These are phyloP conservation scores for Drosophila flavopinicola DNA, from an alignment of 2,888 invertebrate species.

Conservation along the genomic window DNA sequence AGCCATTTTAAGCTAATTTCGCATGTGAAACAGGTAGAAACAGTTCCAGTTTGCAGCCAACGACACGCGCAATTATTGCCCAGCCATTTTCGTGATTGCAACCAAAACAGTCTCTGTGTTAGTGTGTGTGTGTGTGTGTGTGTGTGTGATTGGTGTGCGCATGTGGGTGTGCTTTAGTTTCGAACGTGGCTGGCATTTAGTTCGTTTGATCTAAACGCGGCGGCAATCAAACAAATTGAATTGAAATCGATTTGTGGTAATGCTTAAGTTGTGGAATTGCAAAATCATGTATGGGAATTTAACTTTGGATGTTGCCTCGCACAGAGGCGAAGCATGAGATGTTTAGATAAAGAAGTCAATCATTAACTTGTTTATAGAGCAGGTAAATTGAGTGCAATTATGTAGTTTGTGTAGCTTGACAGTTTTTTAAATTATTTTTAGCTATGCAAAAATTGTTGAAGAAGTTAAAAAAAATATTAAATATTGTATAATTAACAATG, in stretches of 20 bases:
- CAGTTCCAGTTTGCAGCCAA: constrained; percentile 70
- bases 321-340: background rate
- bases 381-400: no score
- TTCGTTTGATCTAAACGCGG: constrained; percentile 69
- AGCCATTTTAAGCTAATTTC: constrained; percentile 73
- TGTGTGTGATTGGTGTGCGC: constrained; percentile 12
- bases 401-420: no score
- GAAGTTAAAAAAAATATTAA: no score
- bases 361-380: no score
- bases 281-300: constrained; percentile 32
- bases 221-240: constrained; percentile 76
- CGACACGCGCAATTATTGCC: constrained; percentile 80
- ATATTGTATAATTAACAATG: no score
- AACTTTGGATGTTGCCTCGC: constrained; percentile 11
- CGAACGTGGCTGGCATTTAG: constrained; percentile 71
- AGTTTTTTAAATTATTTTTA: no score
- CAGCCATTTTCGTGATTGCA: constrained; percentile 77
- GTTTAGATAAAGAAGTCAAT: no score
- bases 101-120: constrained; percentile 14
- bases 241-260: constrained; percentile 68
- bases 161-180: constrained; percentile 31
- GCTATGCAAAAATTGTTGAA: no score
- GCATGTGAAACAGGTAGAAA: constrained; percentile 78
- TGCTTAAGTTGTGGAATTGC: constrained; percentile 47
- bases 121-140: constrained; percentile 8